Evolutionary conservation across 1,140 invertebrate genomes (phyloP).

Genomic region (Leucophenga varia): DNA sequence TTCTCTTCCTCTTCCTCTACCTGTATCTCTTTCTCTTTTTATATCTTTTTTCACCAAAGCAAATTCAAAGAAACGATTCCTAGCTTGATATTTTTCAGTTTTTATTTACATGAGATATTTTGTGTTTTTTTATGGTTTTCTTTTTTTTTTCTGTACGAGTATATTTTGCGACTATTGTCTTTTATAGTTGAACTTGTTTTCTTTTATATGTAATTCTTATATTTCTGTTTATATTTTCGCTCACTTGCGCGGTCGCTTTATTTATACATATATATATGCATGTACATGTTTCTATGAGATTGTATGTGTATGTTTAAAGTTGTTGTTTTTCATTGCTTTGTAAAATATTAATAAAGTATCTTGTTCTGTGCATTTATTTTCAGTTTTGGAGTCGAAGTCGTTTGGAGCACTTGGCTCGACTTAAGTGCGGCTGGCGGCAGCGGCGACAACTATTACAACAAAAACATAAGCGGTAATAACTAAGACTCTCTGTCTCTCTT

Average conservation of each 20-base stretch:
- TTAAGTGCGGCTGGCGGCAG: no score
- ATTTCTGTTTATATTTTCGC: no score
- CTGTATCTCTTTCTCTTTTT: conserved; percentile 7
- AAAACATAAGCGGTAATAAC: background rate
- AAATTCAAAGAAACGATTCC: conserved; percentile 33
- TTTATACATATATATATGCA: no score
- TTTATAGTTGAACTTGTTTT: no score
- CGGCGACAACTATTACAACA: background rate
- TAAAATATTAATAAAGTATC: conserved; percentile 53
- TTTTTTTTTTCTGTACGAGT: conserved; percentile 13
- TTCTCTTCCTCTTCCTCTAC: conserved; percentile 7
- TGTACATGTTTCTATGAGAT: no score
- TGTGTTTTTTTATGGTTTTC: conserved; percentile 6
- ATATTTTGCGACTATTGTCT: no score
- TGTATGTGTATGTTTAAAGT: conserved; percentile 6
- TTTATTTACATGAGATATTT: no score
- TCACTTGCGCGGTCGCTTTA: no score
- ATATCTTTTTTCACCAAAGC: conserved; percentile 8
- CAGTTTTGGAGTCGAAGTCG: conserved; percentile 36
- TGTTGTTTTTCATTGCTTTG: conserved; percentile 31
- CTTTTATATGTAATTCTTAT: no score
- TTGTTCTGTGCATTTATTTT: conserved; percentile 49
- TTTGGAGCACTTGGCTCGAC: conserved; percentile 19
- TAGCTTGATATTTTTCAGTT: no score
- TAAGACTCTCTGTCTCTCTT: no score